Evolutionary conservation across 2,888 invertebrate genomes (phyloP).

Genomic region (Nomada ferruginata): DNA sequence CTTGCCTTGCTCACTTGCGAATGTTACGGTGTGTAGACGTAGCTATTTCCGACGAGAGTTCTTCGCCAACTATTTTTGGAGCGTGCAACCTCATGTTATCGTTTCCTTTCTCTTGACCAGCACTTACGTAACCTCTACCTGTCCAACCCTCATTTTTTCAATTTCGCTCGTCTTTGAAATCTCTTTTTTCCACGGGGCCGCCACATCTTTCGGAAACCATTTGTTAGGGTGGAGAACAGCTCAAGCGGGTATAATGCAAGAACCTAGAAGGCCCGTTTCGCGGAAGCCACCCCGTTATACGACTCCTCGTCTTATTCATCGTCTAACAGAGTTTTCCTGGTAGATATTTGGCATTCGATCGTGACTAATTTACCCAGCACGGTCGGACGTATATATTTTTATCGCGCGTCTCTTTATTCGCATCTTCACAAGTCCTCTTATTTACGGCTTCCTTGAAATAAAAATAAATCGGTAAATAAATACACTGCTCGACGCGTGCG

Average conservation of each 20-base stretch:
- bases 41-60: neutral
- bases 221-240: conserved; percentile 72
- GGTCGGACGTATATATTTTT: conserved; percentile 14
- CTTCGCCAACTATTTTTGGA: conserved; percentile 3
- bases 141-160: conserved; percentile 76
- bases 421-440: neutral
- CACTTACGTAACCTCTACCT: conserved; percentile 74
- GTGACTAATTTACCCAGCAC: conserved; percentile 45
- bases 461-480: too few species aligned
- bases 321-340: conserved; percentile 46
- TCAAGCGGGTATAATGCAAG: conserved; percentile 71
- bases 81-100: conserved; percentile 10
- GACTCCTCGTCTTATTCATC: conserved; percentile 65
- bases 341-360: conserved; percentile 63
- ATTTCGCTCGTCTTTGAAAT: conserved; percentile 70
- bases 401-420: neutral
- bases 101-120: conserved; percentile 32
- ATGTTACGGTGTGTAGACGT: too few species aligned
- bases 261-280: conserved; percentile 57
- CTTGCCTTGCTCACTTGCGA: too few species aligned
- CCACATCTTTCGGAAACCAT: conserved; percentile 77
- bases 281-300: conserved; percentile 65
- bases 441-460: too few species aligned
- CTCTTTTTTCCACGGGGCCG: conserved; percentile 58
- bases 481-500: neutral